These are phyloP conservation scores for Lycodopsis pacificus DNA, from an alignment of 2,797 vertebrate species.

Conservation along the genomic window DNA sequence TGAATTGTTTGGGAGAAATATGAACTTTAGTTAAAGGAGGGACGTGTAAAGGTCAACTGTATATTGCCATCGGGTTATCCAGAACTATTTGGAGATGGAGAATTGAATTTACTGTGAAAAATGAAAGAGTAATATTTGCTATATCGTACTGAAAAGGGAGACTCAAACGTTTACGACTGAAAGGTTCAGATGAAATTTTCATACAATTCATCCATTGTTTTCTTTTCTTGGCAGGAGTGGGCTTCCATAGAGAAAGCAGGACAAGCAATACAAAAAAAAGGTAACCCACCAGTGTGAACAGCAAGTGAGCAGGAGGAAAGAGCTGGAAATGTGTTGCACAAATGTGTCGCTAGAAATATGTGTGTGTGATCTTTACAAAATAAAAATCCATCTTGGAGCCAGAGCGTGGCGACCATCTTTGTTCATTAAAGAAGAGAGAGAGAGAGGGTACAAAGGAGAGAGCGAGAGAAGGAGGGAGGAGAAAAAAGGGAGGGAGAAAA, in stretches of 20 bases:
- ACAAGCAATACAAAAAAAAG: background rate
- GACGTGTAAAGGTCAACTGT: background rate
- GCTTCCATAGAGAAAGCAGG: slow-evolving; percentile 17
- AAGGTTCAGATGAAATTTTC: background rate
- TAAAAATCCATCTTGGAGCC: slow-evolving; percentile 47
- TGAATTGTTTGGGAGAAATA: background rate
- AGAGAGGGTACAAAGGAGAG: slow-evolving; percentile 52
- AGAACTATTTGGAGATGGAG: background rate
- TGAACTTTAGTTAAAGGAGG: background rate
- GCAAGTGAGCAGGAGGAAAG: slow-evolving; percentile 17
- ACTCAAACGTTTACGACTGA: background rate
- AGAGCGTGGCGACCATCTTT: slow-evolving; percentile 52
- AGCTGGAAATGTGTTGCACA: slow-evolving; percentile 24
- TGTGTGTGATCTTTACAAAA: slow-evolving; percentile 37
- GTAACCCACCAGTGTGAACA: slow-evolving; percentile 17
- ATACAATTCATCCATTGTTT: background rate
- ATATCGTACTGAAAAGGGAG: background rate
- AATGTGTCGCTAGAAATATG: slow-evolving; percentile 28
- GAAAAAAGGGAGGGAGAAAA: slow-evolving; percentile 65
- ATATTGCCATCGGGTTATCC: background rate
- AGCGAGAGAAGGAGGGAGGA: slow-evolving; percentile 48
- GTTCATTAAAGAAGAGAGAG: slow-evolving; percentile 67
- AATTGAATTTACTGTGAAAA: background rate
- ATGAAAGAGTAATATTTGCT: background rate
- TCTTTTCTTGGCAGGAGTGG: background rate